phyloP scores from a whole-genome alignment of 2,888 invertebrate species.

The Tetropium fuscum region DNA sequence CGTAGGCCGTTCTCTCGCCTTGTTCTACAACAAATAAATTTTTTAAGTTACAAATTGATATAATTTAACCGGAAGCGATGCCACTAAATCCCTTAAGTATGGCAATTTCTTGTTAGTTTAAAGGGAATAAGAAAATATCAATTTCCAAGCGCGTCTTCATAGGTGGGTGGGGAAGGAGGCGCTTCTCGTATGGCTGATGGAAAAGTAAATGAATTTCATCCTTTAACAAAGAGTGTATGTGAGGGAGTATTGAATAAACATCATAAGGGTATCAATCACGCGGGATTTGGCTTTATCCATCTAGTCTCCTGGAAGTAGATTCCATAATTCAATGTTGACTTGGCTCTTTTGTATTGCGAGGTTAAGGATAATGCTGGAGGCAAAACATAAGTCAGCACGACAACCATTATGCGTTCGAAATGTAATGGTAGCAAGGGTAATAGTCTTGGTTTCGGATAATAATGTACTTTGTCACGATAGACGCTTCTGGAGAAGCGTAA shows the following conservation, averaged over 20 bases:
- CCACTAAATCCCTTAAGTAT: constrained; percentile 18
- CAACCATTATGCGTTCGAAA: constrained; percentile 20
- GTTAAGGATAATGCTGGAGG: constrained; percentile 19
- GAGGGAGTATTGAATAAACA: constrained; percentile 56
- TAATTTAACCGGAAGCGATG: constrained; percentile 18
- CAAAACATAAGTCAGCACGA: constrained; percentile 20
- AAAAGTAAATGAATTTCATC: constrained; percentile 44
- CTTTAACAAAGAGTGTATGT: constrained; percentile 39
- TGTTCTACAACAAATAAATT: constrained; percentile 17
- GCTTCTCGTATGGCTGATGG: constrained; percentile 28
- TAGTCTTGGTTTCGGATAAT: constrained; percentile 1
- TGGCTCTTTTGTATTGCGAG: constrained; percentile 46
- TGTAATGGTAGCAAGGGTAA: constrained; percentile 12
- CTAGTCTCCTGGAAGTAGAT: constrained; percentile 55
- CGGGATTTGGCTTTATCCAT: constrained; percentile 56
- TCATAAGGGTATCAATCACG: constrained; percentile 58
- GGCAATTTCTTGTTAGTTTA: constrained; percentile 20
- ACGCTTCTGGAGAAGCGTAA: neutral
- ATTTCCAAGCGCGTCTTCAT: constrained; percentile 14
- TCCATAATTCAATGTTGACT: constrained; percentile 59
- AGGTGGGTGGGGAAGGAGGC: constrained; percentile 14
- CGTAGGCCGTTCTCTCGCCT: neutral
- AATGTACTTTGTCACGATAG: constrained; percentile 7
- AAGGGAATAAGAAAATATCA: constrained; percentile 29
- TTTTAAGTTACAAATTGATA: constrained; percentile 24